Percentiles rank a stretch among this genome's conserved stretches.
These are phyloP conservation scores for Idaea aversata DNA, from an alignment of 2,888 invertebrate genomes.

Conservation along the genomic window DNA sequence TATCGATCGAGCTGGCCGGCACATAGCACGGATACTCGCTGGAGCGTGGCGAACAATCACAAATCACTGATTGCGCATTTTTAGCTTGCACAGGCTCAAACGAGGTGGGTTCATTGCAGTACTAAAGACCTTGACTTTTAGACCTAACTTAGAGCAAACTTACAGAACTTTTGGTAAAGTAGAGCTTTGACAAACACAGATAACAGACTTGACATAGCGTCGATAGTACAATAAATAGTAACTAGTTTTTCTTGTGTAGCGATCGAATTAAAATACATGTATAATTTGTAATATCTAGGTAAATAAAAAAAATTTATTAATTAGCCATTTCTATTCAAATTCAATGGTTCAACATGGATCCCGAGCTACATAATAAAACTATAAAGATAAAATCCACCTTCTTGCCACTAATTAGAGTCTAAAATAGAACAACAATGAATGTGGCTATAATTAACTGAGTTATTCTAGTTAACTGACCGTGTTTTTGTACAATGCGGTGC, in stretches of 20 bases:
- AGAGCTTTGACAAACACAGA: slow-evolving; percentile 22
- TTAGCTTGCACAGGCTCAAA: neutral
- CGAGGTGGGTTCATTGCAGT: neutral
- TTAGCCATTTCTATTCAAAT: no score
- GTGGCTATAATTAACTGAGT: slow-evolving; percentile 49
- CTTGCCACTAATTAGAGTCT: no score
- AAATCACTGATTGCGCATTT: neutral
- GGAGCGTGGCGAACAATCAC: neutral
- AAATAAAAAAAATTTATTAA: no score
- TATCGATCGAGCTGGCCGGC: neutral
- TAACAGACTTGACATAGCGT: neutral
- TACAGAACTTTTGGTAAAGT: neutral
- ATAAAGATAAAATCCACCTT: no score
- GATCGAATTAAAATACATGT: no score
- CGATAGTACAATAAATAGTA: neutral
- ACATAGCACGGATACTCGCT: neutral
- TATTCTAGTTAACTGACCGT: slow-evolving; percentile 52
- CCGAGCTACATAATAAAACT: no score
- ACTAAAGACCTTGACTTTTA: slow-evolving; percentile 6
- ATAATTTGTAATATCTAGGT: no score
- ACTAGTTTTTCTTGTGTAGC: neutral
- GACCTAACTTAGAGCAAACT: slow-evolving; percentile 6
- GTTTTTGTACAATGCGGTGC: slow-evolving; percentile 42
- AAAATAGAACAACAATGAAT: neutral
- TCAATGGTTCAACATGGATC: no score